phyloP scores from a whole-genome alignment of 2,888 invertebrate genomes.

The Pyrrhosoma nymphula region DNA sequence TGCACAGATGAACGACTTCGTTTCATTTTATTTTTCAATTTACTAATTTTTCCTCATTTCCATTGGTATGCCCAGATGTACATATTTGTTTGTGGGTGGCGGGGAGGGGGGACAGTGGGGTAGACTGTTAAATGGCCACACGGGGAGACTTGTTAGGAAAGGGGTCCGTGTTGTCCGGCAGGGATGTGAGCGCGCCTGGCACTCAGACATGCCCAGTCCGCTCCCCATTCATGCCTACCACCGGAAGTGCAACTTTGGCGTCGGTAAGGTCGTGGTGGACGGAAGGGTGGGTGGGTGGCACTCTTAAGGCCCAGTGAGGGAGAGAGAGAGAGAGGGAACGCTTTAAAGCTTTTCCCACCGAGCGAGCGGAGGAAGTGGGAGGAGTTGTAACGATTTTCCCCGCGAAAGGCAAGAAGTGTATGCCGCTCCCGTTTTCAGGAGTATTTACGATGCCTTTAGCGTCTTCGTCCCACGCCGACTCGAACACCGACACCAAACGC shows the following conservation, averaged over 20 bases:
- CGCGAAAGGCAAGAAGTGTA: conserved; percentile 12
- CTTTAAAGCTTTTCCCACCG: conserved; percentile 23
- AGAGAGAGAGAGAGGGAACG: background rate
- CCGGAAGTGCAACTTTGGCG: background rate
- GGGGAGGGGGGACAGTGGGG: background rate
- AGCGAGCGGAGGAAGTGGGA: background rate
- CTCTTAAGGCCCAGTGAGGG: background rate
- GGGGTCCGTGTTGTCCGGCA: too few species aligned
- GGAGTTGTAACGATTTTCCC: conserved; percentile 33
- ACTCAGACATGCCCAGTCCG: background rate
- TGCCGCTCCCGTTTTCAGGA: background rate
- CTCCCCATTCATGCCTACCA: background rate
- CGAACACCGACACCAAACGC: too few species aligned
- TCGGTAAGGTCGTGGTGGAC: background rate
- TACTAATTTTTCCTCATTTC: too few species aligned
- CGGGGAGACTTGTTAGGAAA: background rate
- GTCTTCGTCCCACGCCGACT: too few species aligned
- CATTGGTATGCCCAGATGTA: too few species aligned
- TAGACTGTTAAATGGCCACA: conserved; percentile 35
- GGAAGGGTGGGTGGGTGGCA: background rate
- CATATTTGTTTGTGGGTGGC: too few species aligned
- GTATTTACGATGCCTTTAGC: conserved; percentile 32
- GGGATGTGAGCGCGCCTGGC: background rate
- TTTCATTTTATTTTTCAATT: too few species aligned
- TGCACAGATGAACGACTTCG: too few species aligned